phyloP scores from a whole-genome alignment of 2,888 invertebrate genomes.

The Himalopsyche japonica region DNA sequence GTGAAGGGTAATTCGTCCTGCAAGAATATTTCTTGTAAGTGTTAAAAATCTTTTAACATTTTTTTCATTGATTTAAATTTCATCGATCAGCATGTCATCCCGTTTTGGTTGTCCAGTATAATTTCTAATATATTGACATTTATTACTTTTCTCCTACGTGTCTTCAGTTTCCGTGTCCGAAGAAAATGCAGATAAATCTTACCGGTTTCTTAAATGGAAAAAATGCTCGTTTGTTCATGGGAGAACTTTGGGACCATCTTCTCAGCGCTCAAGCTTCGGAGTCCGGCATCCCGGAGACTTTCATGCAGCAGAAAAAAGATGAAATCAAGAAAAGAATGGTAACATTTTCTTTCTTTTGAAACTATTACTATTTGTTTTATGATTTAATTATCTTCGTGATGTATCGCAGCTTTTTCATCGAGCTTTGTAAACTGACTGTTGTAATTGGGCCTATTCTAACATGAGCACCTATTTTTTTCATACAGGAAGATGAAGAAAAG shows the following conservation, averaged over 20 bases:
- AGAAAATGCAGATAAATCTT: constrained; percentile 99
- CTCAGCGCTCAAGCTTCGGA: constrained; percentile 94
- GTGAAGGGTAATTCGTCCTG: neutral
- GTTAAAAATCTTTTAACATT: neutral
- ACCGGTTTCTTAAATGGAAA: constrained; percentile 98
- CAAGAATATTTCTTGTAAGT: neutral
- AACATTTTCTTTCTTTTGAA: constrained; percentile 43
- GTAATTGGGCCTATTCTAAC: too few relatives aligned
- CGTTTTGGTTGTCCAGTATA: neutral
- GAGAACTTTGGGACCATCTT: constrained; percentile 94
- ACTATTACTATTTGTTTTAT: neutral
- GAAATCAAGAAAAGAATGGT: constrained; percentile 91
- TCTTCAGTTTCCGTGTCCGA: constrained; percentile 90
- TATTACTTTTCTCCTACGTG: constrained; percentile 41
- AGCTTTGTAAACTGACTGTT: neutral
- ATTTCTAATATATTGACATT: neutral
- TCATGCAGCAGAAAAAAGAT: constrained; percentile 95
- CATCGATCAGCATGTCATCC: neutral
- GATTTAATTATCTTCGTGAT: neutral
- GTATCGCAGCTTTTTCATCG: neutral
- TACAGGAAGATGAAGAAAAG: constrained; percentile 71
- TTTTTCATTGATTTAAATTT: neutral
- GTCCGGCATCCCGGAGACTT: constrained; percentile 91
- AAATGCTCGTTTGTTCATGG: constrained; percentile 96
- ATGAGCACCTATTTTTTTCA: too few relatives aligned